Base-by-base conservation (phyloP, 92 coral and sea anemone genomes). In the Anthopleura xanthogrammica region DNA sequence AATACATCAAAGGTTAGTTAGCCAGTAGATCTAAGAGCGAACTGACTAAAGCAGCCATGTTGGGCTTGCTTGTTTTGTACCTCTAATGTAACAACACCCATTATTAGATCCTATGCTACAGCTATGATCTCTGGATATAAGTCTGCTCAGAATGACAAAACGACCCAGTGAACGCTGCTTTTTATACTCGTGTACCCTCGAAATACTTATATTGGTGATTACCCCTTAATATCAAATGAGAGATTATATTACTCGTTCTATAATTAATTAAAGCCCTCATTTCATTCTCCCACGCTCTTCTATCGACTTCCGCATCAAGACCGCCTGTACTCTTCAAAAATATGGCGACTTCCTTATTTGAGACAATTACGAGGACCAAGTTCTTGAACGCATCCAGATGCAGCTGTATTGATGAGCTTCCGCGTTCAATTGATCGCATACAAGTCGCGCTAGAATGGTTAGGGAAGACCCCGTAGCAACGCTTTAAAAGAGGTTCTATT, bases 381-480 rank as follows among this genome's bases (percentile, higher is more conserved):
- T 64, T 19, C 36, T 64, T 68, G 16, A 68, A 36, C 1, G 29
- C 22, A 46, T 12, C 70, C 70, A 22, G 70, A 54, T 54, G 50
- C 50, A 46, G 11, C 16, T 62, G 9, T n/a, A 23, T 19, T 10
- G 40, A 8, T 9, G 70, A 68, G 74, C 1, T 68, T 68, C 74
- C 74, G 74, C 42, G 46, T 68, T 68, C 41, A 29, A 24, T 68
- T 7, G 24, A 62, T 43, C 50, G 50, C 36, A 64, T 12, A 58
- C 19, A 12, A 58, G 17, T 58, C 22, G 41, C 36, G 20, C 1
- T 64, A 19, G 29, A 24, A 7, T 36, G 17, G 8, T 68, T 23
- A 68, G 74, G 74, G 74, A 68, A 68, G 74, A 68, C 41, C 74
- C 74, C 74, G 29, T 23, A 16, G 7, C 36, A n/a, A 19, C 71